Evolutionary conservation across 1,140 invertebrate genomes (phyloP).

Genomic region (Frieseomelitta varia): DNA sequence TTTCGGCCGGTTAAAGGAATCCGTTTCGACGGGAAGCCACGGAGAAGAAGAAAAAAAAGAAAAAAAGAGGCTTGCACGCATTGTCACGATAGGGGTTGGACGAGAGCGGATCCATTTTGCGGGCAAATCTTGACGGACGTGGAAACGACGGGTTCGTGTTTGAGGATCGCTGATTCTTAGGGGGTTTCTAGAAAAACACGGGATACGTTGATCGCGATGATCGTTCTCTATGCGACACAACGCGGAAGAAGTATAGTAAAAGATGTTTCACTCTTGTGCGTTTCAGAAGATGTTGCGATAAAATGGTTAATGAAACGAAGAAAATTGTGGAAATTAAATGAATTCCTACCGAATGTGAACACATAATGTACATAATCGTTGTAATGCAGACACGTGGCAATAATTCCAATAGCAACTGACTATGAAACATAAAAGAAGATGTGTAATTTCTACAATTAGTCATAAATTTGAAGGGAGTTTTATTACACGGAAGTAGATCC

Average conservation of each 20-base stretch:
- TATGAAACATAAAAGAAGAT: background rate
- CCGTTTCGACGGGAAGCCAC: constrained; percentile 59
- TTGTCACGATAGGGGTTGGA: constrained; percentile 49
- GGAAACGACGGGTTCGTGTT: constrained; percentile 56
- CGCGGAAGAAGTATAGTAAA: background rate
- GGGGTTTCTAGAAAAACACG: constrained; percentile 10
- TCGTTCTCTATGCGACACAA: background rate
- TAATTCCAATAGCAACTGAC: too few species aligned
- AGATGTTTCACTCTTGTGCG: too few species aligned
- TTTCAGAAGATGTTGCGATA: too few species aligned
- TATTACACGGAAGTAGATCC: background rate
- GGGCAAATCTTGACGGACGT: constrained; percentile 74
- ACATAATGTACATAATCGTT: too few species aligned
- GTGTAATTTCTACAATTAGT: background rate
- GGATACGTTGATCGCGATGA: background rate
- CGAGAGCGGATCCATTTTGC: constrained; percentile 53
- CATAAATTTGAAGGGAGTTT: background rate
- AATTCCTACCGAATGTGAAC: too few species aligned
- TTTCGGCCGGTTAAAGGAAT: constrained; percentile 69
- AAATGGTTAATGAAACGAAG: too few species aligned
- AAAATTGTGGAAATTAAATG: too few species aligned
- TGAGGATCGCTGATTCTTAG: background rate
- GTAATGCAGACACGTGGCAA: too few species aligned
- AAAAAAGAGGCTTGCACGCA: constrained; percentile 56
- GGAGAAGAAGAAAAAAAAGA: background rate